These are phyloP conservation scores for Astreopora myriophthalma DNA, from an alignment of 64 coral and sea anemone genomes.

Conservation along the genomic window DNA sequence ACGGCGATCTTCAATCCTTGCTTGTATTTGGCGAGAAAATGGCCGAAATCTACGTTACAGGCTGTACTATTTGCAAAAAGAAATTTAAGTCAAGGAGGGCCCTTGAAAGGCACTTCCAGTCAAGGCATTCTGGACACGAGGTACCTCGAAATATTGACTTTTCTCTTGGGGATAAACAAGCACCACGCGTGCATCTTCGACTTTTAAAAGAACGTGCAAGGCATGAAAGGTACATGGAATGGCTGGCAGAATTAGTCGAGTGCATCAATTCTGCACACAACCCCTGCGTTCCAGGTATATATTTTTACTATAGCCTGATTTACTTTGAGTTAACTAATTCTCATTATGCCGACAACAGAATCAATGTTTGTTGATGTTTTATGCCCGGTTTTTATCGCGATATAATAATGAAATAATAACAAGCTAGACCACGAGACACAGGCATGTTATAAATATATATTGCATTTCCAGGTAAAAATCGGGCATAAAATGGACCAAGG, in stretches of 20 bases:
- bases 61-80: neutral
- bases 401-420: neutral
- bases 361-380: neutral
- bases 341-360: neutral
- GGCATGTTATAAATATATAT: no score
- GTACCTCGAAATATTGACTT: neutral
- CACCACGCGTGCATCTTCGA: neutral
- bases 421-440: no score
- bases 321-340: neutral
- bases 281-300: slow-evolving; percentile 19
- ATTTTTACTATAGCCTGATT: slow-evolving; percentile 6
- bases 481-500: no score
- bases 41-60: neutral
- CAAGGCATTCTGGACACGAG: neutral
- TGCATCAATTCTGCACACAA: slow-evolving; percentile 67
- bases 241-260: slow-evolving; percentile 58
- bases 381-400: neutral
- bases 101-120: neutral
- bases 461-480: no score
- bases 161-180: neutral
- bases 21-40: neutral
- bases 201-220: neutral
- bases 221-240: neutral
- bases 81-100: neutral
- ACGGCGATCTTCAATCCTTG: neutral